Percentiles rank a stretch among this genome's conserved stretches.
Conservation (phyloP, 2,797 vertebrate genomes). For the Notoglanidium macrostoma region DNA sequence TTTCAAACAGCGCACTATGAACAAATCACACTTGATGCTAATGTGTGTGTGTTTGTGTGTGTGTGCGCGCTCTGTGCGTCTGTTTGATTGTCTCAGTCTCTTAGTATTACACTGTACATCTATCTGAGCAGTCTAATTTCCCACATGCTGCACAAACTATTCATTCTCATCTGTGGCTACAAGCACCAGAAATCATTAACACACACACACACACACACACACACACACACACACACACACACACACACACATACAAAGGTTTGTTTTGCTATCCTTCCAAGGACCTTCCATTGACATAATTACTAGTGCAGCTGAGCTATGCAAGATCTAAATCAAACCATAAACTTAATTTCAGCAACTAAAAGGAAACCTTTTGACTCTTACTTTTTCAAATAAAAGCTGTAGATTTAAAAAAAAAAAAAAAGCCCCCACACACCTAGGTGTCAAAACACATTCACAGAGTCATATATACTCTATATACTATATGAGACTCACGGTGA, state of each 20-base stretch:
- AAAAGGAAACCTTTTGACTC: neutral
- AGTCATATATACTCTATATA: neutral
- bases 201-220: conserved; percentile 9
- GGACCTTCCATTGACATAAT: neutral
- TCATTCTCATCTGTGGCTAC: conserved; percentile 12
- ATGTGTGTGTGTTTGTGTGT: conserved; percentile 3
- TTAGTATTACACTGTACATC: conserved; percentile 26
- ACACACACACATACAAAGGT: neutral
- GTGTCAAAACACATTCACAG: neutral
- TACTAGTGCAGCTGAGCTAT: neutral
- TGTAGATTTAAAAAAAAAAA: neutral
- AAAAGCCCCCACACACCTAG: neutral
- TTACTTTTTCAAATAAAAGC: neutral
- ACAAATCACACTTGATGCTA: neutral
- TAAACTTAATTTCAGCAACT: neutral
- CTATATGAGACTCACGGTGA: neutral
- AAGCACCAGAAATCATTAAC: conserved; percentile 12
- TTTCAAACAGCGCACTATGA: neutral
- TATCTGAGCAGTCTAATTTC: conserved; percentile 34
- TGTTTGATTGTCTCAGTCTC: conserved; percentile 9
- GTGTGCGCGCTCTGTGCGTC: neutral
- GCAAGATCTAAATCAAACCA: neutral
- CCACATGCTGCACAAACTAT: conserved; percentile 18
- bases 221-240: neutral
- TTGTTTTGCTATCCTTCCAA: neutral